Percentiles rank a stretch among this genome's conserved stretches.
phyloP scores from a whole-genome alignment of 1,140 invertebrate species.

The Trinorchestia longiramus region DNA sequence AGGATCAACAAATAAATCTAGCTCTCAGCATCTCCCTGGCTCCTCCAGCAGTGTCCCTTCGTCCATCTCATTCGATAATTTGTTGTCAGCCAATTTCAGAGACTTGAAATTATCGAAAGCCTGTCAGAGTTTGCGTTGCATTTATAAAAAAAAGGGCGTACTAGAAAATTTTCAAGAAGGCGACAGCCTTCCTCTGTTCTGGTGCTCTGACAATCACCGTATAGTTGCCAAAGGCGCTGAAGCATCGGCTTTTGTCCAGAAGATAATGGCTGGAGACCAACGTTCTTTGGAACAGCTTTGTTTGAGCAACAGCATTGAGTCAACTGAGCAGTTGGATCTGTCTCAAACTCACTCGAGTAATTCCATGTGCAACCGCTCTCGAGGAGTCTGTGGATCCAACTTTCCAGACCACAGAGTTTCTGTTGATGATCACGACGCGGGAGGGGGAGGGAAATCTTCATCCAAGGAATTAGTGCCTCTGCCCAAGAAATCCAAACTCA shows the following conservation, averaged over 20 bases:
- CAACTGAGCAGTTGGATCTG: background rate
- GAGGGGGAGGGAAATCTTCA: background rate
- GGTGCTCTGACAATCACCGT: slow-evolving; percentile 11
- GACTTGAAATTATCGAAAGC: slow-evolving; percentile 10
- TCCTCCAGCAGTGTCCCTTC: background rate
- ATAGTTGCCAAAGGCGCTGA: slow-evolving; percentile 14
- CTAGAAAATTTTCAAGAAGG: background rate
- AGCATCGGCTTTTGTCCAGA: background rate
- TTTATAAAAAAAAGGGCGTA: background rate
- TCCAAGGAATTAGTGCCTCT: background rate
- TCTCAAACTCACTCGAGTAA: background rate
- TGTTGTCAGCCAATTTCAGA: background rate
- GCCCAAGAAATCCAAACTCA: background rate
- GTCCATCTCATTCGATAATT: background rate
- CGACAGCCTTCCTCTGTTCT: background rate
- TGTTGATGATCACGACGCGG: too few species aligned
- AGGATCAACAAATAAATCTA: background rate
- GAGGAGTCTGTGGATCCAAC: background rate
- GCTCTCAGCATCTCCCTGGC: background rate
- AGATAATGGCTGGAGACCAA: background rate
- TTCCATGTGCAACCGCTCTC: background rate
- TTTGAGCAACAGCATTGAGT: background rate
- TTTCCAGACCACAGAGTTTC: background rate
- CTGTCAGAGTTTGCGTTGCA: background rate
- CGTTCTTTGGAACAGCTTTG: background rate